Conservation (phyloP, 2,113 vertebrate species). For the Periophthalmus modestus region DNA sequence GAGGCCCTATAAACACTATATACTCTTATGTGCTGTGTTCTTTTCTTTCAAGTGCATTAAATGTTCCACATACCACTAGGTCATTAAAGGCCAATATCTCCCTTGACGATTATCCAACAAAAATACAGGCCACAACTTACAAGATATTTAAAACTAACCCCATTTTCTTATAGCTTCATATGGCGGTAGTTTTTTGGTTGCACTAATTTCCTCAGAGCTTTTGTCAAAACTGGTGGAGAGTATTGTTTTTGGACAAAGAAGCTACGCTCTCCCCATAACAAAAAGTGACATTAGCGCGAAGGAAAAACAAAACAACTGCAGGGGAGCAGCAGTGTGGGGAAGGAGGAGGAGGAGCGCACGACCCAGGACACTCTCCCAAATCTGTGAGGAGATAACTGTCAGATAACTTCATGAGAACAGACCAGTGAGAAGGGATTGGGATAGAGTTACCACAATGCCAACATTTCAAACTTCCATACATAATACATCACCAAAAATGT, state of each 20-base stretch:
- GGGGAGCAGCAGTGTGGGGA: conserved; percentile 52
- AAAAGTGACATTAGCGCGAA: conserved; percentile 70
- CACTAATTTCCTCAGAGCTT: conserved; percentile 30
- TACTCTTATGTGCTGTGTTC: not conserved
- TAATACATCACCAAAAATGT: no score
- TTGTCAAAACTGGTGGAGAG: conserved; percentile 64
- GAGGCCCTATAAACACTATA: no score
- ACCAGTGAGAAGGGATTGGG: conserved; percentile 10
- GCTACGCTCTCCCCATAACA: conserved; percentile 59
- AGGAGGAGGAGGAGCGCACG: not conserved
- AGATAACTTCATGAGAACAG: conserved; percentile 41
- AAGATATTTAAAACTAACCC: not conserved
- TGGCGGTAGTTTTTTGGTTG: conserved; percentile 13
- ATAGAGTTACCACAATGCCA: not conserved
- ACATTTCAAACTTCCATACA: no score
- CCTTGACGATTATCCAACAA: not conserved
- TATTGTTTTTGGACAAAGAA: conserved; percentile 75
- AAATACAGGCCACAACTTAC: not conserved
- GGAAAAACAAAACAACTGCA: conserved; percentile 74
- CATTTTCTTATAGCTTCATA: not conserved
- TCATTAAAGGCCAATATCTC: not conserved
- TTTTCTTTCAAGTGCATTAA: not conserved
- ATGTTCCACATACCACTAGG: not conserved
- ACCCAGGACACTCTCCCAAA: conserved; percentile 44
- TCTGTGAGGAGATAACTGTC: conserved; percentile 54